A percentile compares a stretch with the other conserved stretches of the same genome.
phyloP scores from a whole-genome alignment of 2,888 invertebrate genomes.

The Lagria hirta region DNA sequence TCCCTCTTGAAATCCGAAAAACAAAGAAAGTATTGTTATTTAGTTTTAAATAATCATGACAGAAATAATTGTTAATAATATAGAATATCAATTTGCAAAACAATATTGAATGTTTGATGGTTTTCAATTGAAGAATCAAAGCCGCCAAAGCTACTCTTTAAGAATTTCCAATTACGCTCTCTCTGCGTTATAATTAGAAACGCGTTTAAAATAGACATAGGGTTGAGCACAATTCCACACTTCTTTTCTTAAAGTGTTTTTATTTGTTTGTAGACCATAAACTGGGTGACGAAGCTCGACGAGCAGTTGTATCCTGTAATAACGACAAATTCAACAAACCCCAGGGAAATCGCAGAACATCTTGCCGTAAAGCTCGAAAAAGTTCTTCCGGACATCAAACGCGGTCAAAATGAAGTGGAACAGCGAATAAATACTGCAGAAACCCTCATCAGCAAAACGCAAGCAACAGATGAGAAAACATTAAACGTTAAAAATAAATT shows the following conservation, averaged over 20 bases:
- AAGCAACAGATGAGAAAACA: constrained; percentile 56
- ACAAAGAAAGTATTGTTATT: too few species aligned
- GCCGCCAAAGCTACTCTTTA: too few species aligned
- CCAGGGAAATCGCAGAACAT: constrained; percentile 59
- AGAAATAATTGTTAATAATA: too few species aligned
- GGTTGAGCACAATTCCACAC: constrained; percentile 11
- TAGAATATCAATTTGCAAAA: too few species aligned
- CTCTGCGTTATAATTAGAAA: constrained; percentile 22
- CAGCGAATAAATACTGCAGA: constrained; percentile 68
- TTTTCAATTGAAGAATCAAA: too few species aligned
- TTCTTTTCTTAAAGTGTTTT: constrained; percentile 10
- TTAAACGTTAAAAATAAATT: constrained; percentile 67
- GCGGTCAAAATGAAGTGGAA: constrained; percentile 68
- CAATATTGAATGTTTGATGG: too few species aligned
- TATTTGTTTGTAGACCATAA: constrained; percentile 58
- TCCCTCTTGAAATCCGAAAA: too few species aligned
- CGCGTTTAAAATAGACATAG: constrained; percentile 21
- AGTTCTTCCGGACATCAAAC: constrained; percentile 63
- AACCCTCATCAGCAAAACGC: constrained; percentile 63
- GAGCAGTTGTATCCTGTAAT: constrained; percentile 75
- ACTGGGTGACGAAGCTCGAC: constrained; percentile 68
- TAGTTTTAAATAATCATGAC: too few species aligned
- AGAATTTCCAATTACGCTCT: not conserved
- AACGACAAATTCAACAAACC: constrained; percentile 62
- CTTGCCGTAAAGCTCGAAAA: constrained; percentile 60